These are phyloP conservation scores for Zaprionus taronus DNA, from an alignment of 1,140 invertebrate genomes.

Conservation along the genomic window DNA sequence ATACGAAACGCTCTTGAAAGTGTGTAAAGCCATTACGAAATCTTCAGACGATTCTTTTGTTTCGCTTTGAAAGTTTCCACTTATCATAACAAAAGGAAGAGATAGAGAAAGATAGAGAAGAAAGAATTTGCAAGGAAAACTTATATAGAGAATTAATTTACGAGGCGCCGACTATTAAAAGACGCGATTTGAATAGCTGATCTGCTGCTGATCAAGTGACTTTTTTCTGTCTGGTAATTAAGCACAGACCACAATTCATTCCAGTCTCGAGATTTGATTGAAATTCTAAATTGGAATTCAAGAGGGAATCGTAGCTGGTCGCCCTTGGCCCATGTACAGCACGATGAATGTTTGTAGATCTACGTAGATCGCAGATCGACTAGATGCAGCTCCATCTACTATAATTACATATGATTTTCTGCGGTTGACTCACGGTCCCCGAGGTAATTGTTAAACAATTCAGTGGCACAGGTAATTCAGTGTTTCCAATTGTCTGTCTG, in stretches of 20 bases:
- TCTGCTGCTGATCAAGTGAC: conserved; percentile 26
- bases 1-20: conserved; percentile 12
- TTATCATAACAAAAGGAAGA: conserved; percentile 47
- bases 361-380: background rate
- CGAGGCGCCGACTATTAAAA: conserved; percentile 43
- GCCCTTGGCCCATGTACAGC: conserved; percentile 38
- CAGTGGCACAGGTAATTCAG: conserved; percentile 37
- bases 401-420: conserved; percentile 75
- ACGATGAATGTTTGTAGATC: conserved; percentile 27
- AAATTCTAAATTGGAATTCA: conserved; percentile 42
- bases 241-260: conserved; percentile 22
- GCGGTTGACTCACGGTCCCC: conserved; percentile 63
- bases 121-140: background rate
- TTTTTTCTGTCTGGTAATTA: conserved; percentile 40
- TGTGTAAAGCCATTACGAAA: conserved; percentile 32
- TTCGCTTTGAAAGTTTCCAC: conserved; percentile 23
- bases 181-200: conserved; percentile 66
- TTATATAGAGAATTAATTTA: conserved; percentile 52
- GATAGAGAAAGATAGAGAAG: conserved; percentile 18
- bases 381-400: conserved; percentile 32
- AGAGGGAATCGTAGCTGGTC: background rate
- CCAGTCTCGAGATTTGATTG: conserved; percentile 18
- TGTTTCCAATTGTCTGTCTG: conserved; percentile 29
- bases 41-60: background rate
- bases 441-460: conserved; percentile 40